Evolutionary conservation across 1,140 invertebrate species (phyloP).

Genomic region (Euglossa dilemma): DNA sequence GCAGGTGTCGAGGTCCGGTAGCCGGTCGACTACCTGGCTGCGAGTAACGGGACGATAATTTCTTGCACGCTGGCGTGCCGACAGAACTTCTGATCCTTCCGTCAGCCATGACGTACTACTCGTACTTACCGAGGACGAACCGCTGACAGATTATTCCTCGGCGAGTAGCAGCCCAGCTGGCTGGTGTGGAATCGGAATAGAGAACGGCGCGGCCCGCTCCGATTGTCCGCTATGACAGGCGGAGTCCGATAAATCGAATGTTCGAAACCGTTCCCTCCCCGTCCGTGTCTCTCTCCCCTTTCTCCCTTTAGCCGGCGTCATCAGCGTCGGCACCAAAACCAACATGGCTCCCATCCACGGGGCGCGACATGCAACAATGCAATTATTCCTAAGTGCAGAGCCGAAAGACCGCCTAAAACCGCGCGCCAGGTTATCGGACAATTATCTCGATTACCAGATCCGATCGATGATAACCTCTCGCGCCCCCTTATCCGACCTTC

Average conservation of each 20-base stretch:
- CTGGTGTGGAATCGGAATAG: no score
- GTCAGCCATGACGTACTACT: no score
- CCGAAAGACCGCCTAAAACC: conserved; percentile 49
- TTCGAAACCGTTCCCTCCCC: conserved; percentile 41
- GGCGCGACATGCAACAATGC: conserved; percentile 47
- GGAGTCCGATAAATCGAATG: background rate
- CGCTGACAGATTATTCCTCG: background rate
- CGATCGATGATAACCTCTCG: conserved; percentile 41
- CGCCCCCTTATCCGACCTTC: conserved; percentile 22
- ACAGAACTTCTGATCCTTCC: background rate
- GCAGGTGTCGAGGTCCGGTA: background rate
- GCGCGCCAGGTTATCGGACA: conserved; percentile 36
- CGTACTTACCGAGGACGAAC: no score
- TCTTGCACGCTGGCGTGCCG: background rate
- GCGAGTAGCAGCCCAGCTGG: background rate
- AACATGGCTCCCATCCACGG: conserved; percentile 28
- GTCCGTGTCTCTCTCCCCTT: background rate
- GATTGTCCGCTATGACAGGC: background rate
- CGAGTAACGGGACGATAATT: background rate
- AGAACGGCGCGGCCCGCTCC: background rate
- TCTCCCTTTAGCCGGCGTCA: conserved; percentile 18
- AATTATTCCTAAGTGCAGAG: conserved; percentile 59
- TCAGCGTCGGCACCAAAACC: conserved; percentile 42
- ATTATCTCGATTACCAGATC: conserved; percentile 56
- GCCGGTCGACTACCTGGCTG: background rate